Evolutionary conservation across 2,113 vertebrate species (phyloP), one percentile per base, ranked within the genome.

Genomic region (Platanista minor): DNA sequence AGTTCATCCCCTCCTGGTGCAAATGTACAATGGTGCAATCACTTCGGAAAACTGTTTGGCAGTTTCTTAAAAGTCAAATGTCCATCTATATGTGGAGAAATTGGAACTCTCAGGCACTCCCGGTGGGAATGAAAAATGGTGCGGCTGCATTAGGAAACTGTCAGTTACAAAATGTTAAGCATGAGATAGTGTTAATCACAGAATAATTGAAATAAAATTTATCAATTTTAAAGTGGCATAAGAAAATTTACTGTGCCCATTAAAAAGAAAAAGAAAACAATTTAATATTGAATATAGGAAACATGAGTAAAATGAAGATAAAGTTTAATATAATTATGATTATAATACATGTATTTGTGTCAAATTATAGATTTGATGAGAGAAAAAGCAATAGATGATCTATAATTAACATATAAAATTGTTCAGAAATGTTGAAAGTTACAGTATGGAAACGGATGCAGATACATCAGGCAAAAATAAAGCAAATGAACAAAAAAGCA

Each of bases 391-490:
- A 25, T 87, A 29, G 64, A 6, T 13, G 18, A 61, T 59, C n/a
- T 78, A 33, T 82, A 64, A 39, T 25, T 64, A 3, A 72, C 7
- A 43, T 46, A 85, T 85, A 54, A 82, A 75, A 75, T 87, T 89
- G 95, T 66, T 88, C 31, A 82, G 36, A 82, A 82, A 92, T 39
- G 13, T 91, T 91, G 64, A 93, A 88, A 84, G 84, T 86, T 85
- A 81, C 14, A 57, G 21, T 54, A 57, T 66, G 21, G 64, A 67
- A 46, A 62, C 9, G 71, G 36, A 69, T 29, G 21, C 20, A 59
- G 20, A 77, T 57, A 82, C 8, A 81, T 29, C 3, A 52, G 2
- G 33, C 31, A 94, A 67, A 61, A 74, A 67, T 39, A 57, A 75
- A 82, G 21, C 46, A 83, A 83, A 61, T 59, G 18, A 23, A 57